phyloP scores from a whole-genome alignment of 2,888 invertebrate genomes.

The Pyrocoelia pectoralis region DNA sequence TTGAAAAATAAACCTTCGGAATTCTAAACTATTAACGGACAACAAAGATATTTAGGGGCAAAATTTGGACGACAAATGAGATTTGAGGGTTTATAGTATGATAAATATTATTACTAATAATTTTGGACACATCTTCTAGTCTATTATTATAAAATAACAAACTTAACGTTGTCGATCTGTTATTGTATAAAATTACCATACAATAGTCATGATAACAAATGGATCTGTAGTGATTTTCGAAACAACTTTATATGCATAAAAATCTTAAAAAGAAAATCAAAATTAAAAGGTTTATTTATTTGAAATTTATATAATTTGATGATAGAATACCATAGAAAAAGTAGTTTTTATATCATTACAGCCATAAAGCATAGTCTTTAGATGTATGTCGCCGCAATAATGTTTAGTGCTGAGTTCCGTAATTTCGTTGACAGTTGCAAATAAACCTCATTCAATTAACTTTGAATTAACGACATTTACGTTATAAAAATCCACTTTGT shows the following conservation, averaged over 20 bases:
- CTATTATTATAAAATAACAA: conserved; percentile 9
- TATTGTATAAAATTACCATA: conserved; percentile 35
- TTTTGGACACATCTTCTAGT: not conserved
- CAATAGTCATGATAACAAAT: conserved; percentile 35
- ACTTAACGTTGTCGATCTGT: conserved; percentile 30
- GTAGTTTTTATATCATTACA: too few relatives aligned
- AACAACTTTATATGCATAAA: conserved; percentile 34
- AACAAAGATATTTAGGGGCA: not conserved
- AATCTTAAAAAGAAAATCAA: conserved; percentile 11
- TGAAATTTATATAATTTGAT: not conserved
- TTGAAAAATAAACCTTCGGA: too few relatives aligned
- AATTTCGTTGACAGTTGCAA: too few relatives aligned
- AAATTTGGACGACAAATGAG: conserved; percentile 10
- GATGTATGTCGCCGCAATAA: too few relatives aligned
- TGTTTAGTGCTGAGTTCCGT: too few relatives aligned
- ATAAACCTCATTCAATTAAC: too few relatives aligned
- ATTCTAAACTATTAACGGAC: not conserved
- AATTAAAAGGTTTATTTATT: not conserved
- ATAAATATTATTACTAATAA: not conserved
- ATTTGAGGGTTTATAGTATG: conserved; percentile 5
- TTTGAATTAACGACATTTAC: too few relatives aligned
- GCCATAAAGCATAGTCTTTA: too few relatives aligned
- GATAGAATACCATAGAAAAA: too few relatives aligned
- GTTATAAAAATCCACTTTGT: too few relatives aligned
- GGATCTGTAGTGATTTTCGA: conserved; percentile 24